phyloP scores from a whole-genome alignment of 2,113 vertebrate genomes.

The human (Homo sapiens) region DNA sequence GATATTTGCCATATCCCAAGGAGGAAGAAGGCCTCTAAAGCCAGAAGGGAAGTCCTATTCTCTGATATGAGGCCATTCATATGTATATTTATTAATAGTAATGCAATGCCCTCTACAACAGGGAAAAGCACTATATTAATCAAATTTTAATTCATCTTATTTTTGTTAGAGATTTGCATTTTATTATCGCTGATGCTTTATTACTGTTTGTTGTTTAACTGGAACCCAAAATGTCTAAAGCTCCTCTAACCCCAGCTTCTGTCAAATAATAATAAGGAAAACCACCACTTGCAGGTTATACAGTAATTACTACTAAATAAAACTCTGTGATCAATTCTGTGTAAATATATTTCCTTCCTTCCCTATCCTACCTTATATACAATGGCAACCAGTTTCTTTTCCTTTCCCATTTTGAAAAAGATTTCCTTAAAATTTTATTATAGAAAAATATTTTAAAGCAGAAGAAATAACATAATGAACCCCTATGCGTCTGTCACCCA shows the following conservation, averaged over 20 bases:
- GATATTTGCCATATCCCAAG: background rate
- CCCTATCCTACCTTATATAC: background rate
- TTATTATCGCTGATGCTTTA: background rate
- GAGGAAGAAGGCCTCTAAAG: background rate
- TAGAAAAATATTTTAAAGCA: background rate
- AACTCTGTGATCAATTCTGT: background rate
- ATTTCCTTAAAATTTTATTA: background rate
- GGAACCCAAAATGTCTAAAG: background rate
- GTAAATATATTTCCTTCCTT: background rate
- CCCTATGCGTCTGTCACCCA: background rate
- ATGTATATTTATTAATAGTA: background rate
- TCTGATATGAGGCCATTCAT: background rate
- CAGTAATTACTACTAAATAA: background rate
- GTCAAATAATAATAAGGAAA: background rate
- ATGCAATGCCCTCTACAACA: background rate
- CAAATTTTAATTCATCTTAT: background rate
- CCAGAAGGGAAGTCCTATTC: background rate
- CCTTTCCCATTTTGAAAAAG: background rate
- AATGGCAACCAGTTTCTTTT: background rate
- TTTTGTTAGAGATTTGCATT: background rate
- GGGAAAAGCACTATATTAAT: background rate
- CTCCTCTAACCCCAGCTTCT: background rate
- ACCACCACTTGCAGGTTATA: background rate
- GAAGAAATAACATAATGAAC: background rate
- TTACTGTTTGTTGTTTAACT: background rate